Percentiles rank a stretch among this genome's conserved stretches.
Evolutionary conservation across 1,140 invertebrate genomes (phyloP).

Genomic region (Apolygus lucorum): DNA sequence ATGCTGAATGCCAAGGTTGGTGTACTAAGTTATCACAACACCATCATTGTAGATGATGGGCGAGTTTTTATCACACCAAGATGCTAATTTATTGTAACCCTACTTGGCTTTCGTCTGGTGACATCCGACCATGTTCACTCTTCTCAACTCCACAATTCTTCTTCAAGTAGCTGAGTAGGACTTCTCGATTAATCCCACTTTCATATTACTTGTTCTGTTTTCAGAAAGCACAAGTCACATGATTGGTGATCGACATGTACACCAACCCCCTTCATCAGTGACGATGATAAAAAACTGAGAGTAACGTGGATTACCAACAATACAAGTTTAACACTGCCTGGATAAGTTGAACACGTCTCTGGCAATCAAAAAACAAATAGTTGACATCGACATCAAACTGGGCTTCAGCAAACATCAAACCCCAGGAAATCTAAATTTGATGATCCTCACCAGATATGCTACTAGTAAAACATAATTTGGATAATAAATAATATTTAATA

Average conservation of each 20-base stretch:
- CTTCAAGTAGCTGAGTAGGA: too few relatives aligned
- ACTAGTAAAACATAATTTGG: too few relatives aligned
- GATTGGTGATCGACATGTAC: slow-evolving; percentile 46
- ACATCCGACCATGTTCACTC: not conserved
- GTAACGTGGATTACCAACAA: slow-evolving; percentile 47
- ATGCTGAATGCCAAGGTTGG: too few relatives aligned
- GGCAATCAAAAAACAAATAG: slow-evolving; percentile 42
- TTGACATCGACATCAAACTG: slow-evolving; percentile 44
- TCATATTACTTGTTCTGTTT: slow-evolving; percentile 26
- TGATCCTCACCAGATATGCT: slow-evolving; percentile 42
- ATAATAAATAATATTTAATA: too few relatives aligned
- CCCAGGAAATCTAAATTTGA: slow-evolving; percentile 37
- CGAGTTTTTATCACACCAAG: too few relatives aligned
- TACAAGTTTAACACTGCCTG: slow-evolving; percentile 41
- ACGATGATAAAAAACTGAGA: slow-evolving; percentile 47
- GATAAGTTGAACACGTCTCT: slow-evolving; percentile 42
- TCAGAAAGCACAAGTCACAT: slow-evolving; percentile 45
- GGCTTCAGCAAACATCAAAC: slow-evolving; percentile 39
- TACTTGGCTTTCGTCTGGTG: too few relatives aligned
- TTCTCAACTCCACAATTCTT: too few relatives aligned
- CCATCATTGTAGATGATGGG: too few relatives aligned
- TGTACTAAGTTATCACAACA: too few relatives aligned
- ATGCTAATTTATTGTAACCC: too few relatives aligned
- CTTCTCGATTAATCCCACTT: too few relatives aligned
- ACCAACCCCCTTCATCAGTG: slow-evolving; percentile 40